Base-by-base conservation (phyloP, 2,888 invertebrate species). In the Laspeyria flexula region DNA sequence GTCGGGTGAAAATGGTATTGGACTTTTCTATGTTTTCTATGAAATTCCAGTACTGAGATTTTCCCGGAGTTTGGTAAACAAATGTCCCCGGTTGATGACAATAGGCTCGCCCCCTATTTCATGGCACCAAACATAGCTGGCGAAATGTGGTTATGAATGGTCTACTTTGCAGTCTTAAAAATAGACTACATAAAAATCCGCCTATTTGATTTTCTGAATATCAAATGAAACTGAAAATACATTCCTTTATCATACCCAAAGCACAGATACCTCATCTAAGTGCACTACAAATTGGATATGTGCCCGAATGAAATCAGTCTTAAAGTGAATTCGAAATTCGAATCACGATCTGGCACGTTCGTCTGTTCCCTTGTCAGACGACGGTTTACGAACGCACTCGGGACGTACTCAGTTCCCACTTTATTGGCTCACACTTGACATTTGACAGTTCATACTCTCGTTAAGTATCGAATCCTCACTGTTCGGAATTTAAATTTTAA, bases 361-460 rank as follows among this genome's bases (percentile, higher is more conserved):
- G 71, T 71, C 65, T 68, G 60, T 60, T 52, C 56, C 64, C 70
- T 70, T 72, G 71, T 73, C 72, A 56, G 50, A 44, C 68, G 52
- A 61, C 39, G 62, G 53, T 49, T 63, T 56, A 56, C 60, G 59
- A 63, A 64, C 65, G 64, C 64, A 63, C 59, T 63, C 50, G 54
- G 67, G 61, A 68, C 71, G 71, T 41, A 41, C 25, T 44, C 33
- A 41, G 38, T 15, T 7, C 31, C 29, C 42, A 34, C 33, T 46
- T 67, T 79, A 81, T 79, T 78, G 74, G 71, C 68, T 71, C 71
- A 71, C 72, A 71, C 77, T 80, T 77, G 74, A 77, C 79, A 73
- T 66, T 65, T 58, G 67, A 66, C 73, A 47, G 40, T 43, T 65
- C 16, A 30, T n/a, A 47, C 38, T 40, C 47, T 51, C 16, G 41